phyloP scores from a whole-genome alignment of 1,140 invertebrate genomes.

The Eupristina koningsbergeri region DNA sequence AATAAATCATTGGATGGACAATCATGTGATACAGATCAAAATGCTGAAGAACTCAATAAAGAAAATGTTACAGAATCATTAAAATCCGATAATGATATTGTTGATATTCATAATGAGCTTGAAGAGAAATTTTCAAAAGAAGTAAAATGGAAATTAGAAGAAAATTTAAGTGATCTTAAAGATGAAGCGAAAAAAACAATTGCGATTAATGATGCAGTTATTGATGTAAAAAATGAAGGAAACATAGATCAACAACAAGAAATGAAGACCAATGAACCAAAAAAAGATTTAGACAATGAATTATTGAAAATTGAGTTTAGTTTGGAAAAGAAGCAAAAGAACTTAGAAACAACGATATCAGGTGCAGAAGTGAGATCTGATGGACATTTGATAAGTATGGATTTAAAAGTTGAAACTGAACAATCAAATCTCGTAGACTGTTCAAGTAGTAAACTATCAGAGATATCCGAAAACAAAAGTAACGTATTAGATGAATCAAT shows the following conservation, averaged over 20 bases:
- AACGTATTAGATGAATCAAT: conserved; percentile 18
- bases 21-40: background rate
- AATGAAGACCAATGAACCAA: background rate
- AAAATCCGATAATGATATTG: conserved; percentile 23
- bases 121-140: conserved; percentile 1
- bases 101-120: background rate
- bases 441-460: background rate
- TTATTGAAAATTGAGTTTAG: background rate
- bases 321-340: background rate
- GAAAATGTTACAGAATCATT: background rate
- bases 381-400: background rate
- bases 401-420: background rate
- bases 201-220: background rate
- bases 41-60: background rate
- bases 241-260: background rate
- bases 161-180: conserved; percentile 11
- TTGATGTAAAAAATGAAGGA: background rate
- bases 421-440: background rate
- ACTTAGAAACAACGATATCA: background rate
- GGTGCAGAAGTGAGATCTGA: background rate
- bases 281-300: background rate
- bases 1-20: background rate
- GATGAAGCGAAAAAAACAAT: conserved; percentile 11
- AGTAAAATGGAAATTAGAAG: background rate
- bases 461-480: background rate